Conservation (phyloP, 1,140 invertebrate genomes). For the Eufriesea mexicana region DNA sequence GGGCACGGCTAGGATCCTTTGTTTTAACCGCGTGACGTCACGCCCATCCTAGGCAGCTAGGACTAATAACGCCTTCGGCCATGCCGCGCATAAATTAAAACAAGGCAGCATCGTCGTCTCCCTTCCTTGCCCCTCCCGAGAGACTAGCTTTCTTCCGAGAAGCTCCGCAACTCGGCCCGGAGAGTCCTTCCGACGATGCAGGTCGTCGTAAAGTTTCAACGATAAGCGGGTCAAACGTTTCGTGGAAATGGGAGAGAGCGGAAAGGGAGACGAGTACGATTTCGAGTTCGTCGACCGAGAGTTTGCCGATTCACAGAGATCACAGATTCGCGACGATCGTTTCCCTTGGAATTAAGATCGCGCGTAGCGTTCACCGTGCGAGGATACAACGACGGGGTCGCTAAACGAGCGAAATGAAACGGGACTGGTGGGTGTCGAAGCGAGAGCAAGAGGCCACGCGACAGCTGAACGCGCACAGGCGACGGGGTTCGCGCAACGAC, state of each 20-base stretch:
- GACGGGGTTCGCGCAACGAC: constrained; percentile 58
- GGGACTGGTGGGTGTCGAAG: constrained; percentile 37
- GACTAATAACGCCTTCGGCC: constrained; percentile 78
- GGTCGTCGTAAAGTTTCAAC: constrained; percentile 20
- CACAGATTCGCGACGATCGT: too few relatives aligned
- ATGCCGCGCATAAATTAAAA: constrained; percentile 81
- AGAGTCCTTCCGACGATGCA: neutral
- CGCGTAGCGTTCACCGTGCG: too few relatives aligned
- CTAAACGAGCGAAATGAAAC: constrained; percentile 21
- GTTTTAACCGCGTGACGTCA: constrained; percentile 81
- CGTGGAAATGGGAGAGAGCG: neutral
- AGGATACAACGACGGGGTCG: too few relatives aligned
- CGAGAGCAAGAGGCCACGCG: constrained; percentile 57
- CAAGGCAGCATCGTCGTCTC: constrained; percentile 64
- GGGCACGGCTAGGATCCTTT: constrained; percentile 75
- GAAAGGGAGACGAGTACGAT: neutral
- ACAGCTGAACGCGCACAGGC: constrained; percentile 71
- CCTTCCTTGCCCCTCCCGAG: constrained; percentile 10
- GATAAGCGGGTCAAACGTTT: constrained; percentile 1
- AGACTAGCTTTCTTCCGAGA: constrained; percentile 66
- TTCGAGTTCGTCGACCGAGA: neutral
- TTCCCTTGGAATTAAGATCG: too few relatives aligned
- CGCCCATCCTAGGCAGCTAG: constrained; percentile 75
- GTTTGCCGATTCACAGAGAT: too few relatives aligned
- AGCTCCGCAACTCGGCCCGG: constrained; percentile 4